Base-by-base conservation (phyloP, 2,888 invertebrate genomes). In the Cephonodes hylas region DNA sequence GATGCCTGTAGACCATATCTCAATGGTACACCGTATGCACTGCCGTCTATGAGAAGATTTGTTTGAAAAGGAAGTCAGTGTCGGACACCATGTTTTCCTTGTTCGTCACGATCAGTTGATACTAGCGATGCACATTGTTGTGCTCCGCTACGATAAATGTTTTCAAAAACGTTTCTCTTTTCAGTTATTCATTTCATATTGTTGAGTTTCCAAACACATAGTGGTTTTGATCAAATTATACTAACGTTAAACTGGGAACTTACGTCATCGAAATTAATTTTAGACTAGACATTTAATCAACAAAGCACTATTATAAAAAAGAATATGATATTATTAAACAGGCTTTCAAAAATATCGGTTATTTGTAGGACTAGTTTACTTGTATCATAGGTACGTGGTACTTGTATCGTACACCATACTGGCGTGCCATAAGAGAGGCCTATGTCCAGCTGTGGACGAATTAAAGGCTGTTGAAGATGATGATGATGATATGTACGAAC, bases 41-140 rank as follows among this genome's bases (percentile, higher is more conserved):
- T 63, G 64, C 56, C 60, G 60, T 31, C 38, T 59, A 38, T 13
- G 34, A 34, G 23, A n/a, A 48, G 59, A 59, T 48, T 34, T 61
- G 63, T 58, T 63, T 25, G 10, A 5, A 31, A 38, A 45, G 20
- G 18, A 62, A 61, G 58, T 58, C 57, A 53, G 42, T 45, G 62
- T 62, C 59, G 22, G 46, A 18, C 15, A 31, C 44, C 10, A 45
- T 62, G 57, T 46, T 46, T 61, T 61, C 61, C 61, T 34, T 61
- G 27, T 61, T 31, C 22, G 44, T 57, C 44, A 57, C n/a, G n/a
- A 13, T 42, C 58, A 22, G 42, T 3, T 58, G 38, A 57, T n/a
- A 22, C 58, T 61, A 25, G n/a, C n/a, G n/a, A n/a, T n/a, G n/a
- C 31, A 38, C 45, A 61, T 57, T 57, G 57, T 57, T 46, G 58